Percentiles rank a stretch among this genome's conserved stretches.
These are phyloP conservation scores for Microcebus ravelobensis DNA, from an alignment of 2,113 vertebrate species.

Conservation along the genomic window DNA sequence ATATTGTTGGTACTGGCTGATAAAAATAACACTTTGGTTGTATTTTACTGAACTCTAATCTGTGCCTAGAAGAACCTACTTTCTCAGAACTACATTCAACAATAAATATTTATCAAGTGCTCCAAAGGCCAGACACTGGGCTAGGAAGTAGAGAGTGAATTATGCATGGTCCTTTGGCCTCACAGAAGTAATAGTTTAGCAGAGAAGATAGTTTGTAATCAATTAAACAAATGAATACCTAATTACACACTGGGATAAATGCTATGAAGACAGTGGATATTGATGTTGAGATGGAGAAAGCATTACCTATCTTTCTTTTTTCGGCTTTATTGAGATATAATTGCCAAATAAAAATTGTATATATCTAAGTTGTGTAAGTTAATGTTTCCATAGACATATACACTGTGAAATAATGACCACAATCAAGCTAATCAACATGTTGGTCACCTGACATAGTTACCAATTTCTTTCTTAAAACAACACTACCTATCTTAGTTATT, in stretches of 20 bases:
- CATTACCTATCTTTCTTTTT: not conserved
- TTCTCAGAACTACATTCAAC: not conserved
- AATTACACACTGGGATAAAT: not conserved
- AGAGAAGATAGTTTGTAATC: not conserved
- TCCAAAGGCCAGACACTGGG: not conserved
- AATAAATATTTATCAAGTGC: not conserved
- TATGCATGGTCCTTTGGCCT: not conserved
- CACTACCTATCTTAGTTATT: not conserved
- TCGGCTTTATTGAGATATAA: not conserved
- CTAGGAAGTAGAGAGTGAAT: not conserved
- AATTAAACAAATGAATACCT: conserved; percentile 29
- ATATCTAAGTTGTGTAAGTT: not conserved
- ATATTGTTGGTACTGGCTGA: not conserved
- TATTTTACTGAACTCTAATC: not conserved
- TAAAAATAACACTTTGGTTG: not conserved
- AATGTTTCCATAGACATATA: not conserved
- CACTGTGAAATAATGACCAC: not conserved
- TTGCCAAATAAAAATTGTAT: not conserved
- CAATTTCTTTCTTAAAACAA: not conserved
- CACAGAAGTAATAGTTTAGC: not conserved
- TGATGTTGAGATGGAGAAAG: not conserved
- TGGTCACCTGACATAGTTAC: not conserved
- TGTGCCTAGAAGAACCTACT: not conserved
- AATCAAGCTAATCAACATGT: not conserved
- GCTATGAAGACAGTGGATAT: not conserved